Conservation (phyloP, 2,888 invertebrate species). For the Girardia tigrina region DNA sequence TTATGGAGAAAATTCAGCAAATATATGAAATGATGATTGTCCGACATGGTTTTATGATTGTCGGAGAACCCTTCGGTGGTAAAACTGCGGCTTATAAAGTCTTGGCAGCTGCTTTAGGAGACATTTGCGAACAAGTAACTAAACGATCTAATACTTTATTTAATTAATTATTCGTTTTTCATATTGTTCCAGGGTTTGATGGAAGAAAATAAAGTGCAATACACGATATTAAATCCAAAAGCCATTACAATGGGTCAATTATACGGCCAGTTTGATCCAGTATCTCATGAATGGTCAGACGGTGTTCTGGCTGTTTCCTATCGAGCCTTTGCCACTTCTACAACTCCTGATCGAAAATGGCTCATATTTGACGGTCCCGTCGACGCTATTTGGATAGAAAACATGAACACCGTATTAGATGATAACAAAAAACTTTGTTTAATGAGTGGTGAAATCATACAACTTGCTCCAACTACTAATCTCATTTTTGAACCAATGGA, state of each 20-base stretch:
- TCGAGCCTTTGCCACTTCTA: slow-evolving; percentile 67
- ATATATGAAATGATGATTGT: slow-evolving; percentile 57
- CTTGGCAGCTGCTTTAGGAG: slow-evolving; percentile 65
- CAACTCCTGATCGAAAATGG: slow-evolving; percentile 60
- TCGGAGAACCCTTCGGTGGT: slow-evolving; percentile 53
- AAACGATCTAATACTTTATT: no score
- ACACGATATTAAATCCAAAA: slow-evolving; percentile 53
- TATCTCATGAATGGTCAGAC: slow-evolving; percentile 54
- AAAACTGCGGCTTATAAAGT: slow-evolving; percentile 59
- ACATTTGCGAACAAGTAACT: slow-evolving; percentile 65
- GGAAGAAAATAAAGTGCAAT: slow-evolving; percentile 52
- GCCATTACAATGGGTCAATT: slow-evolving; percentile 56
- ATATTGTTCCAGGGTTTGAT: no score
- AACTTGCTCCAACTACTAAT: slow-evolving; percentile 79
- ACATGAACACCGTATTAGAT: slow-evolving; percentile 52
- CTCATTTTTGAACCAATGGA: slow-evolving; percentile 84
- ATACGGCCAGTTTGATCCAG: slow-evolving; percentile 53
- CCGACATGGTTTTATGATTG: slow-evolving; percentile 53
- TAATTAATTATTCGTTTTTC: slow-evolving; percentile 24
- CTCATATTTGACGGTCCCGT: slow-evolving; percentile 52
- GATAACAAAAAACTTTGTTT: slow-evolving; percentile 58
- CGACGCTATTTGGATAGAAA: slow-evolving; percentile 52
- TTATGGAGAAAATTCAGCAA: slow-evolving; percentile 74
- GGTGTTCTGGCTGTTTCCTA: slow-evolving; percentile 65
- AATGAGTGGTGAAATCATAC: slow-evolving; percentile 88